Percentiles rank a stretch among this genome's conserved stretches.
Conservation (phyloP, 2,888 invertebrate genomes). For the Pherbina coryleti region DNA sequence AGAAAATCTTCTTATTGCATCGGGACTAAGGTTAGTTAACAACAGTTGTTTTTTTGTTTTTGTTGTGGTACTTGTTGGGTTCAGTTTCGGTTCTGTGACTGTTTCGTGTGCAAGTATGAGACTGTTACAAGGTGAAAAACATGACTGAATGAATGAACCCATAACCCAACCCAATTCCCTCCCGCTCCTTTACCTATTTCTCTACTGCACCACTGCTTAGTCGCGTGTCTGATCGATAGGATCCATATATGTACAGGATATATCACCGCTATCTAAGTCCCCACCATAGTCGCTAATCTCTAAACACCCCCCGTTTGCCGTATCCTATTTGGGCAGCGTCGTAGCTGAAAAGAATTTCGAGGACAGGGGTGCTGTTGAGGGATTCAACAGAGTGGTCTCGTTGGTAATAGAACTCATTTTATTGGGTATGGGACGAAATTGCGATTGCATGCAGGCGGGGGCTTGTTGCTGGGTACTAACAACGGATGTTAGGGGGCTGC, state of each 20-base stretch:
- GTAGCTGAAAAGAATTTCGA: constrained; percentile 69
- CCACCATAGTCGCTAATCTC: constrained; percentile 40
- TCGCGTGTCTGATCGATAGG: constrained; percentile 66
- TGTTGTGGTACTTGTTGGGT: background rate
- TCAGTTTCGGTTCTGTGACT: constrained; percentile 9
- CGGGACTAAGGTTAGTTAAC: background rate
- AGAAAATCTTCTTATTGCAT: constrained; percentile 18
- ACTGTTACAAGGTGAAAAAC: background rate
- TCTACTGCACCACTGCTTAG: constrained; percentile 41
- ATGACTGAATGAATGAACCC: background rate
- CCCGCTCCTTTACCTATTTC: no score
- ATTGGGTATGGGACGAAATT: constrained; percentile 70
- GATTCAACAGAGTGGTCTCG: constrained; percentile 58
- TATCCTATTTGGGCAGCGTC: constrained; percentile 69
- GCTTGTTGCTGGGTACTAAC: constrained; percentile 47
- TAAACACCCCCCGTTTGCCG: constrained; percentile 64
- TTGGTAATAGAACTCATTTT: constrained; percentile 64
- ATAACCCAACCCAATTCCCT: background rate
- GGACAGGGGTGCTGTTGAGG: constrained; percentile 67
- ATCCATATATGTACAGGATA: constrained; percentile 66
- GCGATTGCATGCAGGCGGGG: constrained; percentile 69
- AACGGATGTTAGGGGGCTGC: constrained; percentile 65
- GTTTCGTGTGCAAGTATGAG: background rate
- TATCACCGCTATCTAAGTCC: constrained; percentile 62
- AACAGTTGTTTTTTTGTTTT: background rate